A percentile compares a stretch with the other conserved stretches of the same genome.
Conservation (phyloP, 2,113 vertebrate genomes). For the Spea bombifrons region DNA sequence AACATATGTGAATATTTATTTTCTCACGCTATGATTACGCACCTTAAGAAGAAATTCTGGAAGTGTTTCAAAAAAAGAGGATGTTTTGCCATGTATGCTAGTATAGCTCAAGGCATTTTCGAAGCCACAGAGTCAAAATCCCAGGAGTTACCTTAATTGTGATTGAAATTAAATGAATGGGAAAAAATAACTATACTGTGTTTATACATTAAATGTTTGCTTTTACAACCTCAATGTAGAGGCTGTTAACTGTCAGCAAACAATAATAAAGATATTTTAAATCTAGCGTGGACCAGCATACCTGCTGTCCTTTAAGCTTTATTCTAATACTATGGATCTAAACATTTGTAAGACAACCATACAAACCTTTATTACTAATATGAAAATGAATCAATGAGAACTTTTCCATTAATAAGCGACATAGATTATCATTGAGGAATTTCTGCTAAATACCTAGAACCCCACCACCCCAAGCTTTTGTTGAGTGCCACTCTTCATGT, state of each 20-base stretch:
- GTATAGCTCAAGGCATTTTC: background rate
- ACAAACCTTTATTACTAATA: no score
- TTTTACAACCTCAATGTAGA: background rate
- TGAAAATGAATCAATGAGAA: no score
- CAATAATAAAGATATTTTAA: background rate
- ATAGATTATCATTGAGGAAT: no score
- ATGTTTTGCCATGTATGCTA: slow-evolving; percentile 1
- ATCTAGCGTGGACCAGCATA: no score
- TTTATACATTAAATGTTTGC: background rate
- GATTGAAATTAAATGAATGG: background rate
- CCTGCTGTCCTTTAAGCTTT: no score
- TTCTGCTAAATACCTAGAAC: no score
- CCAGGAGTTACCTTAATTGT: background rate
- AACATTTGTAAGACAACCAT: no score
- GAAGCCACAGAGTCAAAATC: background rate
- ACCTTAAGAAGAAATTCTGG: slow-evolving; percentile 10
- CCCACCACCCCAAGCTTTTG: no score
- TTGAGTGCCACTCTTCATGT: no score
- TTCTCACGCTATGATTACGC: slow-evolving; percentile 20
- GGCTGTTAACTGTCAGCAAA: background rate
- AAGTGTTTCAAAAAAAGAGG: background rate
- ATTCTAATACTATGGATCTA: no score
- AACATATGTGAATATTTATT: slow-evolving; percentile 26
- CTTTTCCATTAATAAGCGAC: no score
- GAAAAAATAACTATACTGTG: background rate